Evolutionary conservation across 1,140 invertebrate species (phyloP).

Genomic region (Drosophila grimshawi): DNA sequence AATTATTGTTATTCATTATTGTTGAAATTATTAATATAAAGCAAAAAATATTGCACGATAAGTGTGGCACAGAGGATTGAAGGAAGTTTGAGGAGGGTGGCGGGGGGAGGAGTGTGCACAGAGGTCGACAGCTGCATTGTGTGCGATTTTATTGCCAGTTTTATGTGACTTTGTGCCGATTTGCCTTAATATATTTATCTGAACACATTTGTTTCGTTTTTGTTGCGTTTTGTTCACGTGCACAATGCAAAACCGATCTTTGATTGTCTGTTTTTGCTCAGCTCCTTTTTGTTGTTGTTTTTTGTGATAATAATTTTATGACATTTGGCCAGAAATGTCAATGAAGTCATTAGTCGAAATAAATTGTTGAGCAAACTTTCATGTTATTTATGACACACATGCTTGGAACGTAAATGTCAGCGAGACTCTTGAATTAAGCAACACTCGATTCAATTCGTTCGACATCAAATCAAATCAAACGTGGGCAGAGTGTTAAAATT

Average conservation of each 20-base stretch:
- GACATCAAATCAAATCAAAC: background rate
- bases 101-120: background rate
- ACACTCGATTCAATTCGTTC: background rate
- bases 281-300: background rate
- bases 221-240: slow-evolving; percentile 15
- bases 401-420: slow-evolving; percentile 26
- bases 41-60: slow-evolving; percentile 20
- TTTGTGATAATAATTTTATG: slow-evolving; percentile 14
- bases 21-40: slow-evolving; percentile 52
- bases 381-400: slow-evolving; percentile 6
- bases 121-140: slow-evolving; percentile 47
- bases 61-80: no score
- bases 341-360: background rate
- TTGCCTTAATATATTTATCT: slow-evolving; percentile 46
- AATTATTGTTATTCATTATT: slow-evolving; percentile 45
- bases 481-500: background rate
- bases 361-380: background rate
- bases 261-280: background rate
- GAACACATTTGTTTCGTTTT: slow-evolving; percentile 1
- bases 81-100: no score
- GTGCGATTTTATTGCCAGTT: slow-evolving; percentile 39
- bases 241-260: slow-evolving; percentile 1
- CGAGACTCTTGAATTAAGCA: slow-evolving; percentile 1
- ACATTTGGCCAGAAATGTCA: slow-evolving; percentile 30
- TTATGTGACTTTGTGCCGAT: slow-evolving; percentile 47